These are phyloP conservation scores for Zaprionus taronus DNA, from an alignment of 1,140 invertebrate genomes.

Conservation along the genomic window DNA sequence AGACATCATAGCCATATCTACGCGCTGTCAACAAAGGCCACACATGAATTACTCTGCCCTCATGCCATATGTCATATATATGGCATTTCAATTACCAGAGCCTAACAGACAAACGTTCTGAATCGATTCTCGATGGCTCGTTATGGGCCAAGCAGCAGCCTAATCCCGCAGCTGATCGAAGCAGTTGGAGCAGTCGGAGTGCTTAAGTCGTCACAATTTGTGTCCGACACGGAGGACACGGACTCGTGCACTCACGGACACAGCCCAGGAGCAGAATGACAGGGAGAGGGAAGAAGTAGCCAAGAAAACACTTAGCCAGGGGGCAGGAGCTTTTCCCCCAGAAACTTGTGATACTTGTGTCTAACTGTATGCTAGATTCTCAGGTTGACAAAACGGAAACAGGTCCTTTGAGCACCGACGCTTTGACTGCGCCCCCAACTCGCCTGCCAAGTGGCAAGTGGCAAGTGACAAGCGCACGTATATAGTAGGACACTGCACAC, in stretches of 20 bases:
- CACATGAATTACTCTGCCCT: neutral
- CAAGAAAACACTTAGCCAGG: constrained; percentile 47
- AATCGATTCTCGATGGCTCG: constrained; percentile 17
- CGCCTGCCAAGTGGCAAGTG: constrained; percentile 27
- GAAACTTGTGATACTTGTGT: constrained; percentile 9
- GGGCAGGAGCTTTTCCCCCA: neutral
- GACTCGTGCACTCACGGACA: constrained; percentile 24
- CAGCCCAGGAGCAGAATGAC: neutral
- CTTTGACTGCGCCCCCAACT: constrained; percentile 44
- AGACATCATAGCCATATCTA: neutral
- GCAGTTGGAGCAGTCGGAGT: constrained; percentile 17
- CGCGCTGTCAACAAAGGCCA: neutral
- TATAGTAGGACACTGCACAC: constrained; percentile 23
- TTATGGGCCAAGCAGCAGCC: constrained; percentile 20
- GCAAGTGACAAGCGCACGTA: constrained; percentile 44
- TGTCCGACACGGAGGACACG: constrained; percentile 35
- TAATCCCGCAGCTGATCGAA: constrained; percentile 38
- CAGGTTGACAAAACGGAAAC: constrained; percentile 60
- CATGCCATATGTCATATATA: constrained; percentile 2
- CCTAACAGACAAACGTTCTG: neutral
- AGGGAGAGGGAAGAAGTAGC: neutral
- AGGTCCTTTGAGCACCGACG: constrained; percentile 62
- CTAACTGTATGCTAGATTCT: constrained; percentile 14
- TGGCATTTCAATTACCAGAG: constrained; percentile 3
- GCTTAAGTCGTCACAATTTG: constrained; percentile 50